Conservation (phyloP, 2,797 vertebrate species). For the Melanotaenia pygmaea region DNA sequence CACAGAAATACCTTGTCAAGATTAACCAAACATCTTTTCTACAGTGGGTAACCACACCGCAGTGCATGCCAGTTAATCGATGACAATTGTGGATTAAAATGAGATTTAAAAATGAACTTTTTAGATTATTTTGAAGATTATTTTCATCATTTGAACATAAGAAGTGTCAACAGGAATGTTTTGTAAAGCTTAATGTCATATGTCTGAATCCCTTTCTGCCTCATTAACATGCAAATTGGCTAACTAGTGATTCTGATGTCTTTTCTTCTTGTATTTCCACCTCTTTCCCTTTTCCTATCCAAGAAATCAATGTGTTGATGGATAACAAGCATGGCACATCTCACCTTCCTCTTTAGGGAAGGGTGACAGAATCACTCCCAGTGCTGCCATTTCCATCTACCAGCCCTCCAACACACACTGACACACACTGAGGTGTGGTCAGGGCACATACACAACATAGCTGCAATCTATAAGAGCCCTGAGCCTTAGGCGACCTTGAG, state of each 20-base stretch:
- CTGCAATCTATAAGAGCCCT: slow-evolving; percentile 79
- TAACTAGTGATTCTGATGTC: slow-evolving; percentile 39
- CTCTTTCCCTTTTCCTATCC: slow-evolving; percentile 36
- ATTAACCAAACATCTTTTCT: neutral
- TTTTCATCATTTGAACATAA: neutral
- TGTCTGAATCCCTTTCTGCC: slow-evolving; percentile 9
- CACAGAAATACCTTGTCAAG: neutral
- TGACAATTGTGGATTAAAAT: neutral
- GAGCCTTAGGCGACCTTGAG: slow-evolving; percentile 79
- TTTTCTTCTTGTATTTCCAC: slow-evolving; percentile 45
- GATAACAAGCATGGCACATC: slow-evolving; percentile 86
- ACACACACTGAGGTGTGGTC: slow-evolving; percentile 68
- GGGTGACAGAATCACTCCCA: slow-evolving; percentile 86
- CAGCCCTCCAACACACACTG: slow-evolving; percentile 56
- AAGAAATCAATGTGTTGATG: slow-evolving; percentile 87
- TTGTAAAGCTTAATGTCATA: slow-evolving; percentile 10
- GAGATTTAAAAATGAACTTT: neutral
- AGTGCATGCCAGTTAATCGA: neutral
- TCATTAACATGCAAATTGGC: slow-evolving; percentile 35
- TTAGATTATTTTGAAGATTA: neutral
- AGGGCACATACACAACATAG: slow-evolving; percentile 62
- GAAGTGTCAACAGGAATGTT: neutral
- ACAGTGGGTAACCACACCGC: neutral
- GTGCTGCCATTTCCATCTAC: slow-evolving; percentile 84
- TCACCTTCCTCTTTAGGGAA: slow-evolving; percentile 82